phyloP scores from a whole-genome alignment of 2,113 vertebrate species.

The Clupea harengus region DNA sequence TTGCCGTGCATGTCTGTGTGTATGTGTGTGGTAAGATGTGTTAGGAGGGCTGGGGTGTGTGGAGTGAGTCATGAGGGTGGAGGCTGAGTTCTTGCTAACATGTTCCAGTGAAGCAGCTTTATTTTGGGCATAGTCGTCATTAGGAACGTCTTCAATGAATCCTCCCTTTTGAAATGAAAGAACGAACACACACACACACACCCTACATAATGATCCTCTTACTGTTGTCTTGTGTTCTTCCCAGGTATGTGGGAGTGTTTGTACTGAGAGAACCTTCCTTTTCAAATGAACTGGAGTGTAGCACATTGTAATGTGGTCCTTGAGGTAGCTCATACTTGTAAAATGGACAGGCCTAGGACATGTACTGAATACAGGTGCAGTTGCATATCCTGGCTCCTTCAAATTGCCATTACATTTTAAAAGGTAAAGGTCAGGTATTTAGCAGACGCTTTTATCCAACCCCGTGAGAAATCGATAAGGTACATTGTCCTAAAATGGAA shows the following conservation, averaged over 20 bases:
- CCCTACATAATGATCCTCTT: background rate
- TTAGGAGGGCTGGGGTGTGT: background rate
- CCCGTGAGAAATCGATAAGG: too few species aligned
- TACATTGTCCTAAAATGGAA: too few species aligned
- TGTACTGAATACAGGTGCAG: background rate
- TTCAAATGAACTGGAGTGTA: background rate
- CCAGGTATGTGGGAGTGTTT: background rate
- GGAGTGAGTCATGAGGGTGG: constrained; percentile 5
- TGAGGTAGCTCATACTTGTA: background rate
- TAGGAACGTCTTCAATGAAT: background rate
- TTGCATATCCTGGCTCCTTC: background rate
- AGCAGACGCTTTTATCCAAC: too few species aligned
- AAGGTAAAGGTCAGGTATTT: too few species aligned
- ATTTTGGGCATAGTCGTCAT: background rate
- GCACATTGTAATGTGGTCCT: background rate
- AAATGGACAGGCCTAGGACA: background rate
- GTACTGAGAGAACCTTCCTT: background rate
- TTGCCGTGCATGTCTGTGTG: background rate
- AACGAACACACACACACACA: background rate
- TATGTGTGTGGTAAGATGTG: background rate
- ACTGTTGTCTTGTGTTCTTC: background rate
- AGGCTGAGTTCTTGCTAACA: background rate
- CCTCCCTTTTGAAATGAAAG: background rate
- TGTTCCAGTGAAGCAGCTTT: background rate
- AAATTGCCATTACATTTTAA: too few species aligned